Evolutionary conservation across 2,797 vertebrate species (phyloP).

Genomic region (Tadarida brasiliensis): DNA sequence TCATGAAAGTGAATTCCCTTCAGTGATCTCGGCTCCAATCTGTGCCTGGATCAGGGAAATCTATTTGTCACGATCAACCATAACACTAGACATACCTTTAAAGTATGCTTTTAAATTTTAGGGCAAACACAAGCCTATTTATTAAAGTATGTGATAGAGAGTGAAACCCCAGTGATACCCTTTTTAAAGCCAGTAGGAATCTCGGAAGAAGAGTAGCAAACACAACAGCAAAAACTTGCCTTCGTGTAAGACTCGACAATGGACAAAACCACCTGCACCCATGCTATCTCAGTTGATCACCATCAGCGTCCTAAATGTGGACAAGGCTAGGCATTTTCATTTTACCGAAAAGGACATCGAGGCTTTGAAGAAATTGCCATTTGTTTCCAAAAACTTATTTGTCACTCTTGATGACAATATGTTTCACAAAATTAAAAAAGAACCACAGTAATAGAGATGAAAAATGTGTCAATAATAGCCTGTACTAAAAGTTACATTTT

Average conservation of each 20-base stretch:
- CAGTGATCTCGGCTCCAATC: not conserved
- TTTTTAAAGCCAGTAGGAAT: not conserved
- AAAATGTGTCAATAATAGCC: not conserved
- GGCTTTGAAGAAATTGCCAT: not conserved
- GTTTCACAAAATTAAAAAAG: constrained; percentile 3
- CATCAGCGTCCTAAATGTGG: not conserved
- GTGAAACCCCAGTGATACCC: not conserved
- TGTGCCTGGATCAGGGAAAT: not conserved
- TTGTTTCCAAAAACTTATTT: not conserved
- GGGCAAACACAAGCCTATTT: not conserved
- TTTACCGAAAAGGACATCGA: constrained; percentile 25
- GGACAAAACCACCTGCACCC: not conserved
- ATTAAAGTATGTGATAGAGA: not conserved
- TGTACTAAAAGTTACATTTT: not conserved
- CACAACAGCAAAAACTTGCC: not conserved
- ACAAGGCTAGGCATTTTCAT: not conserved
- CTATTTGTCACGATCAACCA: not conserved
- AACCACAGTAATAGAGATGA: not conserved
- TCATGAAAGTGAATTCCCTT: not conserved
- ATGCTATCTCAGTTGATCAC: not conserved
- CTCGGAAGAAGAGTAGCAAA: not conserved
- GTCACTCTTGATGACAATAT: not conserved
- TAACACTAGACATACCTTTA: not conserved
- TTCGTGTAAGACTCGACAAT: not conserved
- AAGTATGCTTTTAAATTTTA: not conserved